Conservation (phyloP, 1,140 invertebrate genomes). For the Scylla paramamosain region DNA sequence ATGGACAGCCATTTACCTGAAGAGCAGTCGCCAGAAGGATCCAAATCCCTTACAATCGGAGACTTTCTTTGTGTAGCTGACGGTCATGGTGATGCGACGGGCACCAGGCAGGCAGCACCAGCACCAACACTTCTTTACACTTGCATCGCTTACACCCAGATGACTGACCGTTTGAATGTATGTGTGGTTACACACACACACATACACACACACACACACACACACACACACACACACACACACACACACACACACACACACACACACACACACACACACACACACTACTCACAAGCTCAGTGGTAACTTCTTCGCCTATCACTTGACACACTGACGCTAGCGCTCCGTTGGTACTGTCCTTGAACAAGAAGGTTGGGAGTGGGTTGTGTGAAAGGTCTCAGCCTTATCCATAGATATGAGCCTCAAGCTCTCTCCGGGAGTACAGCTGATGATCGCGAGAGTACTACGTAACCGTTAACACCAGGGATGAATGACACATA, state of each 20-base stretch:
- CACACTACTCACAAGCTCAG: not conserved
- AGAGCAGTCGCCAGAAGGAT: constrained; percentile 66
- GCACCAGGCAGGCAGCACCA: no score
- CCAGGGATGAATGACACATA: no score
- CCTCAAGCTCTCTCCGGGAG: no score
- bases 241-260: not conserved
- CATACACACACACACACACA: not conserved
- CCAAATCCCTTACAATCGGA: constrained; percentile 67
- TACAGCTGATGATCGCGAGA: no score
- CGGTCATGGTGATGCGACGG: constrained; percentile 48
- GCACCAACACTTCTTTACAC: not conserved
- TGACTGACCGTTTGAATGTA: not conserved
- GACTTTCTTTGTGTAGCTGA: constrained; percentile 63
- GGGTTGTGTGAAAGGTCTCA: no score
- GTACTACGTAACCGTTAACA: no score
- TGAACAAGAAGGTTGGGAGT: no score
- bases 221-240: not conserved
- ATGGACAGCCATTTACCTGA: constrained; percentile 43
- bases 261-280: not conserved
- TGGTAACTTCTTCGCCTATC: no score
- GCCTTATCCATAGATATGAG: no score
- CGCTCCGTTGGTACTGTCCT: no score
- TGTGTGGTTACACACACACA: not conserved
- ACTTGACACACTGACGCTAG: no score
- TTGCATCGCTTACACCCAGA: not conserved